Conservation (phyloP, 2,888 invertebrate genomes). For the Trachelus stipa region DNA sequence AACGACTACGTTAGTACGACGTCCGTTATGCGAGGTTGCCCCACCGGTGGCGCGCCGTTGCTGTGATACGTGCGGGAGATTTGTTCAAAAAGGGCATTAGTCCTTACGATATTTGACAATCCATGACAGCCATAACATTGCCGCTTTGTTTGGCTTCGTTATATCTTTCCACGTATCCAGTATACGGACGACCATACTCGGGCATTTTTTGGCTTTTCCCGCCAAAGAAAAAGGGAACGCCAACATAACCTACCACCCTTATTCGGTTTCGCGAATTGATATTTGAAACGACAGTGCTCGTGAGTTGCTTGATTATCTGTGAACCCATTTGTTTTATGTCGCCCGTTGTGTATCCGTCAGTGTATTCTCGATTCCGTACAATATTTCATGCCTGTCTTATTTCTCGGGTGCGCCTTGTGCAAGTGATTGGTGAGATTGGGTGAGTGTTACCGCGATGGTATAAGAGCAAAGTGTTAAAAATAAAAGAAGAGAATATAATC, state of each 20-base stretch:
- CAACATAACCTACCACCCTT: not conserved
- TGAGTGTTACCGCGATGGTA: not conserved
- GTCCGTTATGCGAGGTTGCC: constrained; percentile 8
- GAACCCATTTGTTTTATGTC: not conserved
- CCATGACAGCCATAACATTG: not conserved
- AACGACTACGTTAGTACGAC: not conserved
- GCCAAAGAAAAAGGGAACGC: not conserved
- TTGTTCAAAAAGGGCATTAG: not conserved
- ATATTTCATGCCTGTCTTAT: not conserved
- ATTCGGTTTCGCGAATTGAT: not conserved
- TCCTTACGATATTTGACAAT: not conserved
- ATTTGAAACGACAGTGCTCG: not conserved
- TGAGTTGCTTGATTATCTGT: not conserved
- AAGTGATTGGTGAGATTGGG: not conserved
- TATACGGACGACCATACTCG: not conserved
- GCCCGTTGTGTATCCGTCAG: not conserved
- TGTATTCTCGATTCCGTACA: not conserved
- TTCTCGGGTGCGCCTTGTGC: not conserved
- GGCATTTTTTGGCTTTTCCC: not conserved
- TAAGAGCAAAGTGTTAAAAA: not conserved
- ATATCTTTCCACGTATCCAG: not conserved
- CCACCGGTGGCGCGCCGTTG: constrained; percentile 1
- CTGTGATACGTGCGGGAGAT: not conserved
- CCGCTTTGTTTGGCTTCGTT: not conserved
- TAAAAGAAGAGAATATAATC: not conserved